Conservation (phyloP, 2,888 invertebrate genomes). For the Folsomia manolachei region DNA sequence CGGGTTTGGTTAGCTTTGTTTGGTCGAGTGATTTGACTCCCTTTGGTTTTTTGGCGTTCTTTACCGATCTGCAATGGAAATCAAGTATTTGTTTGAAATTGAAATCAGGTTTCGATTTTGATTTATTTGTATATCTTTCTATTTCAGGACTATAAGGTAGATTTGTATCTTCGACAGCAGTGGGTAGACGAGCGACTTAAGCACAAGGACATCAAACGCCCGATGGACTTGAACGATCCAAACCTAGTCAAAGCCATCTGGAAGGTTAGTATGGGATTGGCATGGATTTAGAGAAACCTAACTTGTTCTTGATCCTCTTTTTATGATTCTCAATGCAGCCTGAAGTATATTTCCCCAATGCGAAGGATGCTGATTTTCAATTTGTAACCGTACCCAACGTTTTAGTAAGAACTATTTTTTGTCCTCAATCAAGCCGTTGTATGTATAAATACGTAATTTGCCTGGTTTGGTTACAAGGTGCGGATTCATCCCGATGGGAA, state of each 20-base stretch:
- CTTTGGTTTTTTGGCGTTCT: not conserved
- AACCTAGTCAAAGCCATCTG: conserved; percentile 57
- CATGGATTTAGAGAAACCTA: conserved; percentile 53
- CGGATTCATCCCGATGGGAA: conserved; percentile 52
- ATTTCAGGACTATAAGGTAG: conserved; percentile 52
- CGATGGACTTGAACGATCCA: conserved; percentile 57
- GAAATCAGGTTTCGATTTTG: not conserved
- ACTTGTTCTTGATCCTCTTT: not conserved
- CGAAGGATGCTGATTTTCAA: conserved; percentile 58
- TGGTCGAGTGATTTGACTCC: not conserved
- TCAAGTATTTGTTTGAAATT: not conserved
- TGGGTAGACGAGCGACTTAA: conserved; percentile 57
- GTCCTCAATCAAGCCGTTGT: conserved; percentile 52
- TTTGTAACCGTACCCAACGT: conserved; percentile 59
- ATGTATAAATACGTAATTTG: not conserved
- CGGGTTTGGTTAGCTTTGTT: too few relatives aligned
- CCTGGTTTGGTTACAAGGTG: conserved; percentile 32
- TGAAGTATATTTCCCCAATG: conserved; percentile 56
- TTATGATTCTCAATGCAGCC: conserved; percentile 1
- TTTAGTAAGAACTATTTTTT: conserved; percentile 54
- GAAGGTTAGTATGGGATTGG: too few relatives aligned
- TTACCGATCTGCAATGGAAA: not conserved
- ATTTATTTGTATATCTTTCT: too few relatives aligned
- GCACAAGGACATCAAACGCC: conserved; percentile 54
- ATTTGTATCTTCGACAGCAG: conserved; percentile 57